Conservation (phyloP, 64 coral and sea anemone genomes). For the Actinia tenebrosa region DNA sequence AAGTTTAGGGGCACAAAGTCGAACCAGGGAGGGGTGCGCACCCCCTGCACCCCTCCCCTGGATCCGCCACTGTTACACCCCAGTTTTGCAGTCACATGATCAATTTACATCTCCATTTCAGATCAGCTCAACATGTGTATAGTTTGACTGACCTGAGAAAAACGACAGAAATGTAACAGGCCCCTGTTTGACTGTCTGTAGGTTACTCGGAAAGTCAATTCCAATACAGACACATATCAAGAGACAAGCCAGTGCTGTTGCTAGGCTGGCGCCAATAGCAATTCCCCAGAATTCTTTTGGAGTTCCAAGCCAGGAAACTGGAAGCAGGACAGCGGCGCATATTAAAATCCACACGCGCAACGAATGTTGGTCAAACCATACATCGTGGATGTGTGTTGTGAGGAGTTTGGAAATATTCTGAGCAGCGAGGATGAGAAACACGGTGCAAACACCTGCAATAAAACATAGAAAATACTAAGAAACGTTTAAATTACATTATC, state of each 20-base stretch:
- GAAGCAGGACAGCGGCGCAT: constrained; percentile 62
- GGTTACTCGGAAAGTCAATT: constrained; percentile 45
- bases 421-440: constrained; percentile 83
- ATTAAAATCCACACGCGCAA: constrained; percentile 79
- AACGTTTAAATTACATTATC: too few relatives aligned
- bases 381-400: constrained; percentile 28
- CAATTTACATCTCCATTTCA: too few relatives aligned
- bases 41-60: too few relatives aligned
- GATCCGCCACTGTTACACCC: too few relatives aligned
- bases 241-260: constrained; percentile 77
- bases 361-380: constrained; percentile 18
- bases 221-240: constrained; percentile 68
- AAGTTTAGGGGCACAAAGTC: too few relatives aligned
- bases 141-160: constrained; percentile 66
- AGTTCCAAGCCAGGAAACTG: constrained; percentile 83
- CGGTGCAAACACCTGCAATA: constrained; percentile 63
- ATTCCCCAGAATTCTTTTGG: constrained; percentile 95
- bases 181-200: constrained; percentile 34
- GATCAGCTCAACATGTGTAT: too few relatives aligned
- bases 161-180: constrained; percentile 60
- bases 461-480: not conserved
- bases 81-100: too few relatives aligned
- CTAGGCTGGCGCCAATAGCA: constrained; percentile 70
- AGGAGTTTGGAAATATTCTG: constrained; percentile 69
- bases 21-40: too few relatives aligned